Conservation (phyloP, 2,113 vertebrate species). For the Anser brachyrhynchus region DNA sequence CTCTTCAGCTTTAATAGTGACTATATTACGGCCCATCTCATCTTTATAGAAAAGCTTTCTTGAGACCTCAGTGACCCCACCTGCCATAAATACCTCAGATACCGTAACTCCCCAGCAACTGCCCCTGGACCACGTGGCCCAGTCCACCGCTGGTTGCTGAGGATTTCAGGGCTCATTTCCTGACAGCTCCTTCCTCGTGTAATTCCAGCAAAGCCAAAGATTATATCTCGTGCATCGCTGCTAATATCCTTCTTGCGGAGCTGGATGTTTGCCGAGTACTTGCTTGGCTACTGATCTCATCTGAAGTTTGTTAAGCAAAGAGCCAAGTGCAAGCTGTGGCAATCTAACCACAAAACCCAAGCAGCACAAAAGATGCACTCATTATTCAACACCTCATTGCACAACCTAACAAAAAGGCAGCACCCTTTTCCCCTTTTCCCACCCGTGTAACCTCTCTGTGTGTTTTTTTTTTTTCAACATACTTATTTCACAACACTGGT, state of each 20-base stretch:
- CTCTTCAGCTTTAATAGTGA: not conserved
- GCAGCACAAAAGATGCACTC: not conserved
- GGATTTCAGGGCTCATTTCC: not conserved
- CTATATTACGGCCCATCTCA: no score
- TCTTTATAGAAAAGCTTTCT: not conserved
- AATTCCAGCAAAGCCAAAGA: not conserved
- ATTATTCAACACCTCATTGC: not conserved
- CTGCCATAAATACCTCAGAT: not conserved
- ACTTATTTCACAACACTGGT: rapidly evolving
- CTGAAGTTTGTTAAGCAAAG: not conserved
- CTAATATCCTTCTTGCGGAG: not conserved
- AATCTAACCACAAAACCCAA: not conserved
- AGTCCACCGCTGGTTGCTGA: not conserved
- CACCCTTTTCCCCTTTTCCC: not conserved
- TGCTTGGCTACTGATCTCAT: not conserved
- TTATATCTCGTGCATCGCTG: no score
- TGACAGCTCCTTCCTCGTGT: not conserved
- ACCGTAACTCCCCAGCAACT: rapidly evolving
- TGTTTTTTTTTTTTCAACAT: not conserved
- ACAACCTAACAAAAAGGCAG: not conserved
- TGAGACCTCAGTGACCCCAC: not conserved
- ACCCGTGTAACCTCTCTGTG: rapidly evolving
- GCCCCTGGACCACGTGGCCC: rapidly evolving
- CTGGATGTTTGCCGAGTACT: not conserved
- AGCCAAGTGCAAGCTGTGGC: rapidly evolving